Evolutionary conservation across 2,888 invertebrate species (phyloP).

Genomic region (Crepidodera aurea): DNA sequence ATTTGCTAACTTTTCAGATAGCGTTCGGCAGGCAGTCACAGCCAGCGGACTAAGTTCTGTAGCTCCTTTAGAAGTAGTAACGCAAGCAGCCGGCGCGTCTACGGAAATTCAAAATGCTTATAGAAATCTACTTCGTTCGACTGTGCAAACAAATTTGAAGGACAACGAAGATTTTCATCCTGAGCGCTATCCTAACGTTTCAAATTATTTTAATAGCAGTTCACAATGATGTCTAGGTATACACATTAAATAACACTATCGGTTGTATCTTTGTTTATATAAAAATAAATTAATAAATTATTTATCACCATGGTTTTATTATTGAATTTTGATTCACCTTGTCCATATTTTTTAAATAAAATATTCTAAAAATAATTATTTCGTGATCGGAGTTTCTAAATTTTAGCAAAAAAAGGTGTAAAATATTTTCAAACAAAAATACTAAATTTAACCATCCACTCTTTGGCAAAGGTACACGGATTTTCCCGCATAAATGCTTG

Average conservation of each 20-base stretch:
- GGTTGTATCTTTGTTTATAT: slow-evolving; percentile 35
- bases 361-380: no score
- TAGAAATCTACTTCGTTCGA: slow-evolving; percentile 62
- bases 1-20: no score
- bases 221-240: slow-evolving; percentile 28
- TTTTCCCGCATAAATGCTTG: no score
- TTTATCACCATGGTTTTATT: neutral
- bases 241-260: slow-evolving; percentile 28
- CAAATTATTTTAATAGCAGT: slow-evolving; percentile 55
- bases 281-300: slow-evolving; percentile 29
- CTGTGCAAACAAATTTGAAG: slow-evolving; percentile 62
- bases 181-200: slow-evolving; percentile 59
- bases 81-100: slow-evolving; percentile 63
- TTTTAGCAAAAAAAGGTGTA: no score
- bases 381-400: no score
- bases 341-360: no score
- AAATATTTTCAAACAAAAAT: no score
- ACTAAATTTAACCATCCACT: no score
- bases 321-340: no score
- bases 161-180: slow-evolving; percentile 62
- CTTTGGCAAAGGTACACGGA: no score
- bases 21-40: slow-evolving; percentile 62
- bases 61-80: slow-evolving; percentile 62
- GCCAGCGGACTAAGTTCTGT: slow-evolving; percentile 63
- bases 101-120: slow-evolving; percentile 64